A percentile compares a stretch with the other conserved stretches of the same genome.
These are phyloP conservation scores for Magallana gigas DNA, from an alignment of 1,140 invertebrate genomes.

Conservation along the genomic window DNA sequence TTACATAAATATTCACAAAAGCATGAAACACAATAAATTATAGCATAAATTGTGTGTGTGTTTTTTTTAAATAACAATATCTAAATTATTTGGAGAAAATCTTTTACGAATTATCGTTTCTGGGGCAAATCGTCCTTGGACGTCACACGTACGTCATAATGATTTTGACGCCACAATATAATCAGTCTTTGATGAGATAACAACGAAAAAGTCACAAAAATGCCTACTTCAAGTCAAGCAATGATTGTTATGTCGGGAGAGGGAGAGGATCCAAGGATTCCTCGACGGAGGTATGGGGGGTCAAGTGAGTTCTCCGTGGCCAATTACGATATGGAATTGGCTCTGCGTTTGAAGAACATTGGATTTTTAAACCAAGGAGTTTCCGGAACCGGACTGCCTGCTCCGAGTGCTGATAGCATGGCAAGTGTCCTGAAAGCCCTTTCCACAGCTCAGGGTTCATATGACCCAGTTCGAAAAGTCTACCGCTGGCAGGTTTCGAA, in stretches of 20 bases:
- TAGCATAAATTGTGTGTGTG: too few relatives aligned
- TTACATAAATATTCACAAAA: too few relatives aligned
- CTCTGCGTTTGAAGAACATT: not conserved
- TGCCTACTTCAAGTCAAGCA: conserved; percentile 49
- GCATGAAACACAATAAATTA: too few relatives aligned
- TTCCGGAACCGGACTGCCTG: not conserved
- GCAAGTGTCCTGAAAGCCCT: not conserved
- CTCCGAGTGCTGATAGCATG: not conserved
- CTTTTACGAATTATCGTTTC: too few relatives aligned
- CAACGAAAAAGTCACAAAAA: not conserved
- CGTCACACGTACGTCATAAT: not conserved
- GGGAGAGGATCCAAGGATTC: conserved; percentile 41
- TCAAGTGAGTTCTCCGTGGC: not conserved
- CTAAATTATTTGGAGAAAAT: too few relatives aligned
- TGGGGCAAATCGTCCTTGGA: too few relatives aligned
- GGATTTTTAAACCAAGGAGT: not conserved
- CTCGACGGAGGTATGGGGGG: conserved; percentile 6
- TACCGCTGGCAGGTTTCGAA: not conserved
- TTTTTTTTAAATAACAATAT: too few relatives aligned
- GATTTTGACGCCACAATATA: not conserved
- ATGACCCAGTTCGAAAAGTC: not conserved
- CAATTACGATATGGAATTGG: conserved; percentile 19
- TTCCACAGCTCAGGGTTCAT: not conserved
- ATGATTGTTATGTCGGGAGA: conserved; percentile 37
- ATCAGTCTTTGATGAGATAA: not conserved